A percentile compares a stretch with the other conserved stretches of the same genome.
Conservation (phyloP, 2,797 vertebrate species). For the Lates japonicus region DNA sequence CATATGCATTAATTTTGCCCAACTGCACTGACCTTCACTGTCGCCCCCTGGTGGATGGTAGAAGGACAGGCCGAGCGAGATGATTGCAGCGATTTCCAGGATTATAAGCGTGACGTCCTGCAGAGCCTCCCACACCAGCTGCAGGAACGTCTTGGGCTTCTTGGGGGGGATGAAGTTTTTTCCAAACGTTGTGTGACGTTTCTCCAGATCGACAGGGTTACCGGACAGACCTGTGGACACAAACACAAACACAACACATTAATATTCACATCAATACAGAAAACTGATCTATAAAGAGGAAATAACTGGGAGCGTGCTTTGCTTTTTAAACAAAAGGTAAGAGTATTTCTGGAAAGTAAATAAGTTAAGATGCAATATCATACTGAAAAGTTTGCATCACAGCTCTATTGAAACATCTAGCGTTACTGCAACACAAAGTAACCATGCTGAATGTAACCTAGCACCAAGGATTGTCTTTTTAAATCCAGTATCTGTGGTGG, state of each 20-base stretch:
- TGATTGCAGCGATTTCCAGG: slow-evolving; percentile 96
- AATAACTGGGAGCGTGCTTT: neutral
- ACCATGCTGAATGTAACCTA: too few relatives aligned
- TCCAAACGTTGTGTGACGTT: slow-evolving; percentile 90
- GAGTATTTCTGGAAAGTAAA: too few relatives aligned
- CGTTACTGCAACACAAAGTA: too few relatives aligned
- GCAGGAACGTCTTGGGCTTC: slow-evolving; percentile 96
- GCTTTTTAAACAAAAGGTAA: neutral
- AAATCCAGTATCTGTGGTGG: too few relatives aligned
- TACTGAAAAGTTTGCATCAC: too few relatives aligned
- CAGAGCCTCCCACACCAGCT: slow-evolving; percentile 98
- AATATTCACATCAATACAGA: neutral
- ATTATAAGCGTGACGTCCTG: slow-evolving; percentile 99
- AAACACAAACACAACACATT: slow-evolving; percentile 13
- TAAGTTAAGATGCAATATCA: too few relatives aligned
- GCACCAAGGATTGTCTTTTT: too few relatives aligned
- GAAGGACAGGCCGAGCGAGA: slow-evolving; percentile 96
- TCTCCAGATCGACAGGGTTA: slow-evolving; percentile 94
- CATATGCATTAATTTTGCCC: too few relatives aligned
- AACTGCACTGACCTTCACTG: slow-evolving; percentile 87
- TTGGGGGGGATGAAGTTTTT: slow-evolving; percentile 97
- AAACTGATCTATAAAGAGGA: neutral
- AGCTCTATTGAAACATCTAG: too few relatives aligned
- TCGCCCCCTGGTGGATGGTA: slow-evolving; percentile 92
- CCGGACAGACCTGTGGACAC: slow-evolving; percentile 91